Evolutionary conservation across 1,140 invertebrate species (phyloP), one percentile per base, ranked within the genome.

Genomic region (Pogonus chalceus): DNA sequence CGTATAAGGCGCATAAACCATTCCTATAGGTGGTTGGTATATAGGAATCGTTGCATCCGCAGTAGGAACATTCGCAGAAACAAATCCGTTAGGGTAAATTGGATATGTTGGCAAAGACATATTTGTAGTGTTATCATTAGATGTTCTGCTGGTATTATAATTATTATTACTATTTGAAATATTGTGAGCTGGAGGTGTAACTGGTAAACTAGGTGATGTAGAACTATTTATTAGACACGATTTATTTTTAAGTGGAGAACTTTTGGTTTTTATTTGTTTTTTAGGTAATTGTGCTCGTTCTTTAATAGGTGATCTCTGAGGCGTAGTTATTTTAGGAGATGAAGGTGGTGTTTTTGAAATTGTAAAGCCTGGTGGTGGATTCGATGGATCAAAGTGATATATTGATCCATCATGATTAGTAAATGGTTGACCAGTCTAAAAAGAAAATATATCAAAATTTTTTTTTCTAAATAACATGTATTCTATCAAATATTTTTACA

Each of bases 301-400:
- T 37, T 35, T 18, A 23, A 54, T 31, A 7, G 52, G 46, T 2
- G 56, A 54, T 20, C 35, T 56, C 52, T 21, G 49, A 46, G 14
- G 52, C 54, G 23, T 46, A 23, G 18, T 14, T 50, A 54, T 62
- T 39, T 56, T 53, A 14, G 59, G 59, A 2, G 62, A 51, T 2
- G 54, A 58, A 9, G 56, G 56, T 23, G 59, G 60, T 16, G 59
- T 56, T 54, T 62, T 61, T 16, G 20, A 46, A 16, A 18, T 20
- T 16, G 20, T 20, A 9, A 68, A 65, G 55, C 61, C 73, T 64
- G 66, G 76, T 62, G 79, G 81, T 56, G 80, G 79, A 66, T 85
- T 85, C 31, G 76, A 75, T 31, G 85, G 85, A 66, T 87, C 83
- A 66, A 81, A 87, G 53, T 82, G 82, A 66, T 89, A 88, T 31